Evolutionary conservation across 2,888 invertebrate species (phyloP).

Genomic region (Pseudococcus longispinus): DNA sequence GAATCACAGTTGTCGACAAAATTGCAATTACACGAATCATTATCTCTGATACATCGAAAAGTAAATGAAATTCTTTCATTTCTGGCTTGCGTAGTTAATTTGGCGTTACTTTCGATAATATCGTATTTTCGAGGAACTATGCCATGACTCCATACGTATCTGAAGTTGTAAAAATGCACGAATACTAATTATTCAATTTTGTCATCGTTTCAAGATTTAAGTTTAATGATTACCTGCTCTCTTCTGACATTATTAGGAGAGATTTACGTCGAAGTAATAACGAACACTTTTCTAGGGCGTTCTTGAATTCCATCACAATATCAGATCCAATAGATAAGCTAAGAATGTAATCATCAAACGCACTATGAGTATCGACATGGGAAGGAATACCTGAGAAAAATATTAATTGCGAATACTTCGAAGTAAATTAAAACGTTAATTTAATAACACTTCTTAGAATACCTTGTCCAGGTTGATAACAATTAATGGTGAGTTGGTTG

Average conservation of each 20-base stretch:
- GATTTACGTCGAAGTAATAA: slow-evolving; percentile 75
- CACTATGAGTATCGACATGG: slow-evolving; percentile 94
- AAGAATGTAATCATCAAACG: slow-evolving; percentile 87
- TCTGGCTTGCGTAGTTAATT: slow-evolving; percentile 68
- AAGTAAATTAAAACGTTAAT: neutral
- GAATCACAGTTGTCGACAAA: slow-evolving; percentile 76
- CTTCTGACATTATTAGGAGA: slow-evolving; percentile 79
- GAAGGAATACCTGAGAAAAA: slow-evolving; percentile 81
- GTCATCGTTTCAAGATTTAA: neutral
- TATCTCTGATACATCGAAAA: slow-evolving; percentile 69
- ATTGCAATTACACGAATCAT: slow-evolving; percentile 68
- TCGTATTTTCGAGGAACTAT: slow-evolving; percentile 87
- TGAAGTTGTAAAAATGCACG: slow-evolving; percentile 60
- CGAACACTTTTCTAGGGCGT: slow-evolving; percentile 69
- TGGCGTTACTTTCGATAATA: slow-evolving; percentile 67
- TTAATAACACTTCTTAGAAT: slow-evolving; percentile 57
- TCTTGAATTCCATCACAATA: slow-evolving; percentile 88
- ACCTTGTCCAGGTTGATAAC: slow-evolving; percentile 85
- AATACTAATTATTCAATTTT: neutral
- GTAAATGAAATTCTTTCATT: slow-evolving; percentile 82
- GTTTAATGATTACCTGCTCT: slow-evolving; percentile 68
- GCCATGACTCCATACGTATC: slow-evolving; percentile 85
- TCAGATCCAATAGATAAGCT: slow-evolving; percentile 84
- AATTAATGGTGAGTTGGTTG: slow-evolving; percentile 86
- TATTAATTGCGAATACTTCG: neutral